A percentile compares a stretch with the other conserved stretches of the same genome.
Conservation (phyloP, 2,888 invertebrate genomes). For the Zygothrica quintamaculata region DNA sequence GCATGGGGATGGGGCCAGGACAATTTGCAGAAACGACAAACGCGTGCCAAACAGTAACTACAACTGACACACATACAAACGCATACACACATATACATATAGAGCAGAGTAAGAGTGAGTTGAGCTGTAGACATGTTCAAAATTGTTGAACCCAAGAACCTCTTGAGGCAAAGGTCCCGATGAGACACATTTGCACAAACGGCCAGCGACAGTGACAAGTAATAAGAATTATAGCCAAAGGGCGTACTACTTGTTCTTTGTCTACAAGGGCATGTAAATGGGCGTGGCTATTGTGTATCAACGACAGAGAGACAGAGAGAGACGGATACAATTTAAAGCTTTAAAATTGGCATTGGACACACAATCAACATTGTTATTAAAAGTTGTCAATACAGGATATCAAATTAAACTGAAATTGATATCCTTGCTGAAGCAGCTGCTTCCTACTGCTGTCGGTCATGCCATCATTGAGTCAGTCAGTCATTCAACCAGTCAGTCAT, state of each 20-base stretch:
- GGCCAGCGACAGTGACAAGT: conserved; percentile 52
- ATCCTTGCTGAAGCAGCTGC: conserved; percentile 29
- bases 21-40: conserved; percentile 61
- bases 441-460: conserved; percentile 10
- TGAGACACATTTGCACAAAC: conserved; percentile 50
- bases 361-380: conserved; percentile 31
- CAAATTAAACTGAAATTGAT: conserved; percentile 55
- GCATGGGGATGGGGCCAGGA: conserved; percentile 35
- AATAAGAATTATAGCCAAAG: conserved; percentile 62
- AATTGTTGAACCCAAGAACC: conserved; percentile 63
- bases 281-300: too few species aligned
- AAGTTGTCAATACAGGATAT: conserved; percentile 37
- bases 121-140: conserved; percentile 53
- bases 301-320: too few species aligned
- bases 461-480: conserved; percentile 10
- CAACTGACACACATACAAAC: conserved; percentile 4
- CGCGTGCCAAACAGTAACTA: conserved; percentile 59
- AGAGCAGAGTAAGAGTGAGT: background rate
- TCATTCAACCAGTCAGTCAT: background rate
- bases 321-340: conserved; percentile 28
- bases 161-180: conserved; percentile 40
- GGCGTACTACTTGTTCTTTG: conserved; percentile 30
- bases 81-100: background rate
- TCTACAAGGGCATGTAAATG: background rate
- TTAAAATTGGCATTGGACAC: conserved; percentile 28